Percentiles rank a stretch among this genome's conserved stretches.
phyloP scores from a whole-genome alignment of 2,113 vertebrate genomes.

The Gasterosteus nipponicus region DNA sequence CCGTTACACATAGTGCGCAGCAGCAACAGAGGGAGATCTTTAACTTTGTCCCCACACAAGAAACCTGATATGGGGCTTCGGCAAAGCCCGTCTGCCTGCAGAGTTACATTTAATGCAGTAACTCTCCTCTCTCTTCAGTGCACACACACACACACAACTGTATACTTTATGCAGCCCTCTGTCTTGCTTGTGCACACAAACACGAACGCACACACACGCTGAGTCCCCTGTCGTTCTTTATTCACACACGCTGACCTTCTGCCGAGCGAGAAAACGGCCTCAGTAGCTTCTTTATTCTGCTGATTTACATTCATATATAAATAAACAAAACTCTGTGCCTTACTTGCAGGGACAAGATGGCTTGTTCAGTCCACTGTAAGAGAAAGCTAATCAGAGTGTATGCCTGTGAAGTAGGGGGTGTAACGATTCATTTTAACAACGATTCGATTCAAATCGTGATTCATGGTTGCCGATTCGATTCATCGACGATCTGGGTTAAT shows the following conservation, averaged over 20 bases:
- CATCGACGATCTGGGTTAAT: no score
- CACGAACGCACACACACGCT: neutral
- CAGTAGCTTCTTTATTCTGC: slow-evolving; percentile 30
- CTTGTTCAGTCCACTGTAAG: slow-evolving; percentile 25
- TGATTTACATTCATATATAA: slow-evolving; percentile 51
- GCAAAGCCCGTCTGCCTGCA: slow-evolving; percentile 28
- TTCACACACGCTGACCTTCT: slow-evolving; percentile 69
- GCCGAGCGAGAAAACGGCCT: slow-evolving; percentile 54
- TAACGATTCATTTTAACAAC: no score
- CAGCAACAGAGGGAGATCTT: slow-evolving; percentile 23
- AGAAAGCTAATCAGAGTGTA: slow-evolving; percentile 7
- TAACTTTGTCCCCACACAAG: slow-evolving; percentile 43
- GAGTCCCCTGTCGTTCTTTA: slow-evolving; percentile 30
- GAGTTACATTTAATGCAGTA: slow-evolving; percentile 27
- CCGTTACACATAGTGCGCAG: slow-evolving; percentile 26
- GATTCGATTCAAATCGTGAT: no score
- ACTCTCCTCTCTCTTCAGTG: slow-evolving; percentile 12
- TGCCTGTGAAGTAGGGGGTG: no score
- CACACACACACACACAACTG: slow-evolving; percentile 17
- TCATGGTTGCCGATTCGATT: no score
- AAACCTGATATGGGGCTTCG: slow-evolving; percentile 46
- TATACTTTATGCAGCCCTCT: slow-evolving; percentile 63
- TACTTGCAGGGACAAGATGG: slow-evolving; percentile 29
- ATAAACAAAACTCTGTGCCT: slow-evolving; percentile 11
- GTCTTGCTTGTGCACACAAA: slow-evolving; percentile 1